Percentiles rank a stretch among this genome's conserved stretches.
These are phyloP conservation scores for Chitala chitala DNA, from an alignment of 2,113 vertebrate species.

Conservation along the genomic window DNA sequence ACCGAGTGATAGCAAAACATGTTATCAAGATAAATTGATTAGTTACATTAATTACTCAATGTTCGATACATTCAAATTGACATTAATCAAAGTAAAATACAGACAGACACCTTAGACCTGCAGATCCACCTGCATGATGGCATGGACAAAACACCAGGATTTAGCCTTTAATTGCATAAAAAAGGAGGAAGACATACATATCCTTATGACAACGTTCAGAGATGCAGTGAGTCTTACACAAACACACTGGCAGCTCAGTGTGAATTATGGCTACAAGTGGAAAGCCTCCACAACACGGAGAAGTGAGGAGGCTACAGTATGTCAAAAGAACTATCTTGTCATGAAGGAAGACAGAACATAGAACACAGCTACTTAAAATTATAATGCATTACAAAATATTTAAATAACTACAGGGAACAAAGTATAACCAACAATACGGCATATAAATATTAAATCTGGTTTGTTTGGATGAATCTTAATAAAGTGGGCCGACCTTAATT, in stretches of 20 bases:
- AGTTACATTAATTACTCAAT: too few relatives aligned
- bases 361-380: neutral
- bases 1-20: too few relatives aligned
- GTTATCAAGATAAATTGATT: too few relatives aligned
- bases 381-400: neutral
- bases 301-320: neutral
- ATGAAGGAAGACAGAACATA: neutral
- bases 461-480: neutral
- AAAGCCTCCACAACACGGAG: neutral
- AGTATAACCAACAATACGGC: conserved; percentile 2
- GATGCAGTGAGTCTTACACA: neutral
- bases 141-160: too few relatives aligned
- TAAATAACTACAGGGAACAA: neutral
- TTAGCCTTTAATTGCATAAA: too few relatives aligned
- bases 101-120: too few relatives aligned
- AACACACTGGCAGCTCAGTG: neutral
- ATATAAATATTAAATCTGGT: conserved; percentile 3
- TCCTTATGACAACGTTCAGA: too few relatives aligned
- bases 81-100: too few relatives aligned
- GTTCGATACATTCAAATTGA: too few relatives aligned
- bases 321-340: neutral
- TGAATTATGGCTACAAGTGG: neutral
- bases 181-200: too few relatives aligned
- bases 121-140: too few relatives aligned
- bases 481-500: neutral